A percentile compares a stretch with the other conserved stretches of the same genome.
phyloP scores from a whole-genome alignment of 2,113 vertebrate genomes.

The Agapornis roseicollis region DNA sequence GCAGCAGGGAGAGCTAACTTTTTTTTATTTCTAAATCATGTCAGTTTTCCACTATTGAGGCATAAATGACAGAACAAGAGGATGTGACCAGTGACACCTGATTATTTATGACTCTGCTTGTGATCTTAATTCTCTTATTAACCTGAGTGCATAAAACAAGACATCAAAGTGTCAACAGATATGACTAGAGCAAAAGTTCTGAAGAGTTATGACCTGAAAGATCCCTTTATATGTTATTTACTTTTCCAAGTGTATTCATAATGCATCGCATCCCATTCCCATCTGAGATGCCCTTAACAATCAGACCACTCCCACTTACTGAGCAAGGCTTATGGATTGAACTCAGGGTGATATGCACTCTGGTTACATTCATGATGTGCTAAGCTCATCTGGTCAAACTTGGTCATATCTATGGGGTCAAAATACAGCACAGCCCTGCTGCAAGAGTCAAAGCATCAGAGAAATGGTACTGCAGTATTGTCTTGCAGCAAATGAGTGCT shows the following conservation, averaged over 20 bases:
- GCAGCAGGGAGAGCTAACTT: background rate
- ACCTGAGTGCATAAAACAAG: background rate
- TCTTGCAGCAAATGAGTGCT: background rate
- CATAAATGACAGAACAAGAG: background rate
- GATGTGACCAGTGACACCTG: background rate
- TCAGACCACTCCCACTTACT: background rate
- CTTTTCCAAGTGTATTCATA: background rate
- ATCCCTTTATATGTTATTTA: background rate
- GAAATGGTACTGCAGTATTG: background rate
- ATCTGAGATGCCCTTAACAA: background rate
- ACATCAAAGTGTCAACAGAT: background rate
- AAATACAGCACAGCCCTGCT: background rate
- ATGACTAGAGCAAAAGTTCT: background rate
- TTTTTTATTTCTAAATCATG: background rate
- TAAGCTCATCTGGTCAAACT: background rate
- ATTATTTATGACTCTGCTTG: background rate
- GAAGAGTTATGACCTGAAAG: background rate
- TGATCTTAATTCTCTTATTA: background rate
- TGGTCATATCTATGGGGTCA: fast-evolving
- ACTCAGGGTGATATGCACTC: background rate
- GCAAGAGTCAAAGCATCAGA: background rate
- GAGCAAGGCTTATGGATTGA: background rate
- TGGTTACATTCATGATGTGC: fast-evolving
- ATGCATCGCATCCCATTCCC: background rate
- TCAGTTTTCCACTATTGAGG: background rate